phyloP scores from a whole-genome alignment of 2,113 vertebrate species.

The Anarrhichthys ocellatus region DNA sequence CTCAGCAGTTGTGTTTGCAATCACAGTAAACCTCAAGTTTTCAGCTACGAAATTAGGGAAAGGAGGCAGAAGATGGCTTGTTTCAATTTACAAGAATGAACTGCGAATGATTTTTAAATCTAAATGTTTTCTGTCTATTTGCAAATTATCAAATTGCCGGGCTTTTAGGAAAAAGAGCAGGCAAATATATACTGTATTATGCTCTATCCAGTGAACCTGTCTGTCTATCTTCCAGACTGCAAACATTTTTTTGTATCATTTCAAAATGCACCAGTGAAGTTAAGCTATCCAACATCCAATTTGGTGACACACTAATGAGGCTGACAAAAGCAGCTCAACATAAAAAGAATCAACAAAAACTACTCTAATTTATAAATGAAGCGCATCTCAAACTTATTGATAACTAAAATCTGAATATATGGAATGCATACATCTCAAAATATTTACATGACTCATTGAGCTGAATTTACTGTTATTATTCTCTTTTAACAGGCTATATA shows the following conservation, averaged over 20 bases:
- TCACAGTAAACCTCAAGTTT: neutral
- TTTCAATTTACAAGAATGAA: slow-evolving; percentile 4
- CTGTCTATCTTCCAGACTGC: neutral
- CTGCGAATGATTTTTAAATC: neutral
- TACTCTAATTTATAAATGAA: neutral
- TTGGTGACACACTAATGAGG: slow-evolving; percentile 1
- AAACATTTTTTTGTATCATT: neutral
- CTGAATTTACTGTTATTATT: slow-evolving; percentile 46
- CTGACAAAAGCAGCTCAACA: neutral
- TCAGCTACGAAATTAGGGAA: neutral
- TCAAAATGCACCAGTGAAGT: neutral
- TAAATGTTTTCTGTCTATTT: neutral
- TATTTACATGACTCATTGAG: slow-evolving; percentile 20
- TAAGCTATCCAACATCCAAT: neutral
- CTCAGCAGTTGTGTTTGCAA: slow-evolving; percentile 10
- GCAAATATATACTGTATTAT: neutral
- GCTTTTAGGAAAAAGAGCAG: neutral
- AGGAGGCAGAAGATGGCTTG: neutral
- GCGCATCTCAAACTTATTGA: neutral
- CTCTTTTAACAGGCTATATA: slow-evolving; percentile 58
- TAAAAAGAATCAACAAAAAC: neutral
- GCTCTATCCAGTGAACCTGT: neutral
- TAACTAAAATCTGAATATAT: slow-evolving; percentile 1
- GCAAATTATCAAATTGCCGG: neutral
- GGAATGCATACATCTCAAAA: neutral